Conservation (phyloP, 2,888 invertebrate species). For the Prostheceraeus crozeri region DNA sequence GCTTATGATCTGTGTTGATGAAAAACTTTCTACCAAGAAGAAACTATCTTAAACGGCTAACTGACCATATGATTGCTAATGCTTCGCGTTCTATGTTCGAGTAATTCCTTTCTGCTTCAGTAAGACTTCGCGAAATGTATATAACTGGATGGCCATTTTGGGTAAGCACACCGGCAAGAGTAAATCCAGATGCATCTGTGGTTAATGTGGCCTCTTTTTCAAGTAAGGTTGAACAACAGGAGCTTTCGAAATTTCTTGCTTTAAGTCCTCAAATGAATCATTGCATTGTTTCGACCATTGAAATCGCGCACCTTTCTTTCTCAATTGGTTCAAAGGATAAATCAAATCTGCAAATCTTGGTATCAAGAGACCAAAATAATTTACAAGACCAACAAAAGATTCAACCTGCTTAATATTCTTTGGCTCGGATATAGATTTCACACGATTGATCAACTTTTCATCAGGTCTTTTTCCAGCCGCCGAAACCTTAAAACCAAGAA, state of each 20-base stretch:
- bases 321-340: conserved; percentile 34
- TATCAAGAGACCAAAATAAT: conserved; percentile 20
- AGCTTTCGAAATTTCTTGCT: conserved; percentile 27
- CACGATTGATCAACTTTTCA: conserved; percentile 28
- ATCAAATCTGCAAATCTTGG: conserved; percentile 29
- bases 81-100: conserved; percentile 35
- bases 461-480: conserved; percentile 31
- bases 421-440: neutral
- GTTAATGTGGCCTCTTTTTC: conserved; percentile 31
- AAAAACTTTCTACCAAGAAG: conserved; percentile 32
- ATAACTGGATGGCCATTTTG: conserved; percentile 37
- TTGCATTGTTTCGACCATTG: conserved; percentile 33
- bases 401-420: conserved; percentile 31
- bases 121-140: conserved; percentile 32
- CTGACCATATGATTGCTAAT: conserved; percentile 33
- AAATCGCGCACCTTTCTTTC: conserved; percentile 22
- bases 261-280: conserved; percentile 30
- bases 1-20: conserved; percentile 25
- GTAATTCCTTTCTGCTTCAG: conserved; percentile 32
- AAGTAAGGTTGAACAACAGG: conserved; percentile 32
- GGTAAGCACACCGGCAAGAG: conserved; percentile 17
- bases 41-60: conserved; percentile 28
- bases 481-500: conserved; percentile 31
- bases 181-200: conserved; percentile 33
- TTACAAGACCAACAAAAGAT: conserved; percentile 29